Percentiles rank a stretch among this genome's conserved stretches.
Conservation (phyloP, 2,888 invertebrate genomes). For the Phoronis australis region DNA sequence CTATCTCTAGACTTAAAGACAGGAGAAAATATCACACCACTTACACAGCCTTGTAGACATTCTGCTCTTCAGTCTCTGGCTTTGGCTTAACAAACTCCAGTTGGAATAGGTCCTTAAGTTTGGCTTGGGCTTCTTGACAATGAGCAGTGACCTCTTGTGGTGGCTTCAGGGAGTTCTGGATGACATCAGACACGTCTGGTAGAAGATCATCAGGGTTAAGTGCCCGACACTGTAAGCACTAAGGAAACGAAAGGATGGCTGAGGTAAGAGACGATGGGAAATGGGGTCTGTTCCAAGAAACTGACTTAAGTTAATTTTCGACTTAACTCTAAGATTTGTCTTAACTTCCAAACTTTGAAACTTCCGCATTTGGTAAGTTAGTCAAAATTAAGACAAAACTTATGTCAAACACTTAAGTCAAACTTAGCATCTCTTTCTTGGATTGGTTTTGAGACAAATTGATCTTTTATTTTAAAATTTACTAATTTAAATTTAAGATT, state of each 20-base stretch:
- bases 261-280: too few relatives aligned
- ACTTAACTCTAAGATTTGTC: too few relatives aligned
- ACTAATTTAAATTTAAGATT: too few relatives aligned
- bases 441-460: too few relatives aligned
- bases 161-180: conserved; percentile 41
- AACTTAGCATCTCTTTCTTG: too few relatives aligned
- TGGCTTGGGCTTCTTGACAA: conserved; percentile 32
- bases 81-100: conserved; percentile 34
- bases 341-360: too few relatives aligned
- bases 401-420: too few relatives aligned
- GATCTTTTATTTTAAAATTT: too few relatives aligned
- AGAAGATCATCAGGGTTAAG: conserved; percentile 60
- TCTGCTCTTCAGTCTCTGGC: conserved; percentile 36
- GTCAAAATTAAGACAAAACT: too few relatives aligned
- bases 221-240: conserved; percentile 61
- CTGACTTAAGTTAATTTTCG: too few relatives aligned
- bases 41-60: conserved; percentile 41
- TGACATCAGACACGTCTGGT: conserved; percentile 55
- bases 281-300: too few relatives aligned
- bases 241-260: conserved; percentile 8
- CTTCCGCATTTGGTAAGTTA: too few relatives aligned
- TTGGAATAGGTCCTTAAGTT: conserved; percentile 38
- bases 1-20: neutral
- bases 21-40: conserved; percentile 10
- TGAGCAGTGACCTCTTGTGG: conserved; percentile 34